Base-by-base conservation (phyloP, 2,113 vertebrate genomes). In the Catharus minimus region DNA sequence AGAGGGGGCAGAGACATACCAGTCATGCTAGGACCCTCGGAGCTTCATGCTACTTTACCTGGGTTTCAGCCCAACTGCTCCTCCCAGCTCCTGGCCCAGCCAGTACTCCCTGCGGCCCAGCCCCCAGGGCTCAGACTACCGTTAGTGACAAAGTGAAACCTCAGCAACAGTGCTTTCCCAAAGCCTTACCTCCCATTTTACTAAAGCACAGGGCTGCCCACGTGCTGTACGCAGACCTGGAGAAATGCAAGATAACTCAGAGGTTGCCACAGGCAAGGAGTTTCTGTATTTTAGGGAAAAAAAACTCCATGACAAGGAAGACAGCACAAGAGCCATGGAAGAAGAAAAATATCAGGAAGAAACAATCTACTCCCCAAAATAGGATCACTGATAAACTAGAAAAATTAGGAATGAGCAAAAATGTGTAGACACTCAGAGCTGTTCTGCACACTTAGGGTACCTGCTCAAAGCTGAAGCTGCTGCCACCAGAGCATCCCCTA, bases 201-300 rank as follows among this genome's bases (percentile, higher is more conserved):
- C 46, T 58, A 43, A 57, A 84, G 78, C 56, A 79, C 58, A 55
- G 21, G 86, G 58, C 28, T 65, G 81, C n/a, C 38, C 62, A 18
- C 0, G 0, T 9, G 4, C 15, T 44, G 53, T n/a, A 67, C 0
- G 0, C 17, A 20, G 30, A 76, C 14, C 49, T 11, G 14, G 33
- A 55, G 57, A 91, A 90, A 79, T 6, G 7, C 19, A 15, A 89
- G 75, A 4, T 57, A 53, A 82, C 33, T 41, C 15, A 0, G 57
- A 82, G 62, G 55, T 6, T 79, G 55, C 46, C 44, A 76, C 10
- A 41, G 60, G 20, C 20, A 58, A 44, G 43, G 23, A 67, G 41
- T 27, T 81, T 66, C 79, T 86, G 65, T 60, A 53, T 56, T 89
- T 81, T 53, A 65, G 46, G 56, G 43, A 80, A 88, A 92, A 72